These are phyloP conservation scores for Xerus rutilus DNA, from an alignment of 2,797 vertebrate genomes.

Conservation along the genomic window DNA sequence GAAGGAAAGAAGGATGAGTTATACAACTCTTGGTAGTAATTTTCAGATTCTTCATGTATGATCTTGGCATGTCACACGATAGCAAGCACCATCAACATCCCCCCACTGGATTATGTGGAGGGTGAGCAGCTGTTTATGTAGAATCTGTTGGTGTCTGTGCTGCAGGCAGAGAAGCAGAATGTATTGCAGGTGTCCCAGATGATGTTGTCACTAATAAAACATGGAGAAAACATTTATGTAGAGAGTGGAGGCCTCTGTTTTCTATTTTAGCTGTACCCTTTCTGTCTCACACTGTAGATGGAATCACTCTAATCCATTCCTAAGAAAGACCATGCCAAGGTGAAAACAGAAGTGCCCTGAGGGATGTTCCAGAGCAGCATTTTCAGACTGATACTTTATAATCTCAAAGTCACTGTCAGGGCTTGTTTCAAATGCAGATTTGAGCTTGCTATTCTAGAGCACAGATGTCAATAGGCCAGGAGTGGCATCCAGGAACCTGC, in stretches of 20 bases:
- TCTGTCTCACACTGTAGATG: neutral
- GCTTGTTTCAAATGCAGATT: neutral
- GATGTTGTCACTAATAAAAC: neutral
- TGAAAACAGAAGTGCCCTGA: neutral
- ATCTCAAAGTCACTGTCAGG: neutral
- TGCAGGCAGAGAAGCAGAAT: neutral
- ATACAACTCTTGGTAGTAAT: neutral
- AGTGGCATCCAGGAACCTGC: neutral
- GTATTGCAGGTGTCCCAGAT: neutral
- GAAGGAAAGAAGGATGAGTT: neutral
- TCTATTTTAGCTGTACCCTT: neutral
- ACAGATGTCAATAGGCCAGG: neutral
- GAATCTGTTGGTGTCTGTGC: fast-evolving
- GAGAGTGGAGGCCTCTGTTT: neutral
- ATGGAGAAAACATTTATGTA: neutral
- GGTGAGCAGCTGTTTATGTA: neutral
- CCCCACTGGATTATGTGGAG: neutral
- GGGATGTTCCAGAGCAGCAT: no score
- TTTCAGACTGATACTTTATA: neutral
- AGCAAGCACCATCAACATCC: neutral
- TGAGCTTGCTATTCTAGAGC: neutral
- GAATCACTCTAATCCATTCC: neutral
- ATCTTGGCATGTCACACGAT: neutral
- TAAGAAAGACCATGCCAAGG: neutral
- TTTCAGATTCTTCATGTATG: neutral